Conservation (phyloP, 2,797 vertebrate species). For the Holocentrus rufus region DNA sequence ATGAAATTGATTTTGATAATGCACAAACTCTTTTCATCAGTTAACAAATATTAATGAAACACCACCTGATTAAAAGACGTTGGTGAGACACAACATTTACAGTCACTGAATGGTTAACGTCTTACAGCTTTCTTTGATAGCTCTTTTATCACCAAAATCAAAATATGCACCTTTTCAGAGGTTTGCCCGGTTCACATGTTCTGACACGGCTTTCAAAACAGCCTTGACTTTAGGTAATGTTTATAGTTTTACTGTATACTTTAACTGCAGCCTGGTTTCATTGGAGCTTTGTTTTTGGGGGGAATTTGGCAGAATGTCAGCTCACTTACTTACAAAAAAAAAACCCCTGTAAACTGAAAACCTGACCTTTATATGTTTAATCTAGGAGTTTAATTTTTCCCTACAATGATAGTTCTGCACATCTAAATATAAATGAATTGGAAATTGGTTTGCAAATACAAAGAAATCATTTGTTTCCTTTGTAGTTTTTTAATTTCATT, state of each 20-base stretch:
- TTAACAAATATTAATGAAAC: constrained; percentile 16
- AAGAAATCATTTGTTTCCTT: neutral
- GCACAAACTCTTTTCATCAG: constrained; percentile 14
- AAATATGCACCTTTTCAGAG: constrained; percentile 76
- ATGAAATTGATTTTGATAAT: constrained; percentile 11
- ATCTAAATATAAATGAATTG: neutral
- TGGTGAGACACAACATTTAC: neutral
- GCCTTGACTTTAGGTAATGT: constrained; percentile 59
- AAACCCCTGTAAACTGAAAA: constrained; percentile 3
- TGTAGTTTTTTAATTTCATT: neutral
- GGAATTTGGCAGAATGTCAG: neutral
- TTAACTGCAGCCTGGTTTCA: constrained; percentile 45
- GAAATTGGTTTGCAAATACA: neutral
- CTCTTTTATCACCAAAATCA: constrained; percentile 79
- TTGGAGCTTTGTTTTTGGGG: constrained; percentile 42
- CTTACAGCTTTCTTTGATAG: constrained; percentile 56
- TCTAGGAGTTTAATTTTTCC: neutral
- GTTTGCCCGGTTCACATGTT: constrained; percentile 72
- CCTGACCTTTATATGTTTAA: neutral
- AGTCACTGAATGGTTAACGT: constrained; percentile 74
- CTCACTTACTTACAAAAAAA: neutral
- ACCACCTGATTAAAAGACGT: constrained; percentile 21
- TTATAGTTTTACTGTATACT: constrained; percentile 57
- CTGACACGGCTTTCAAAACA: constrained; percentile 70
- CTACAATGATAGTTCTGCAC: neutral